Base-by-base conservation (phyloP, 2,797 vertebrate genomes). In the Diglossa cyanea region DNA sequence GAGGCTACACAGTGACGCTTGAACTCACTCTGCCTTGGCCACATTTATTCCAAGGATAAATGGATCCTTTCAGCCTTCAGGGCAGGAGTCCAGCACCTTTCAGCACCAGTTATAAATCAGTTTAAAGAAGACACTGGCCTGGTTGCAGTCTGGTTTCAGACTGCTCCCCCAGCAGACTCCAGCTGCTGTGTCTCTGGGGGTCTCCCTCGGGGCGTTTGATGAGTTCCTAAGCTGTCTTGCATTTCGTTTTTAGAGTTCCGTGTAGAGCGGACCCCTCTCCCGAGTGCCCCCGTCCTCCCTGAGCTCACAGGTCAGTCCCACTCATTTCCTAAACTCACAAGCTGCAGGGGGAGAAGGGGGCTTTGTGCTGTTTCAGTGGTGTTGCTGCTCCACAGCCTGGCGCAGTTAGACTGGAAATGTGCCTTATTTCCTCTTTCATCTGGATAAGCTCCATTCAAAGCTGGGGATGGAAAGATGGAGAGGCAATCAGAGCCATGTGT, bases 211-310 rank as follows among this genome's bases (percentile, higher is more conserved):
- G 88, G 73, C 21, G 1, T 85, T 97, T 90, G 97, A 96, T 94
- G 90, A 97, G 97, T 98, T 98, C 98, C 98, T 98, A 98, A 98
- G 96, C 97, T 98, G 98, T 98, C 98, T 98, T 99, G 97, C 98
- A 98, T 99, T 99, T 99, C 98, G 81, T 99, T 97, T 99, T 99
- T 99, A 99, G 99, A 99, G 98, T 99, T 99, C 99, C 99, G 99
- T 99, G 99, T 99, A 99, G 99, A 99, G 99, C 99, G 99, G 99
- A 99, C 99, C 98, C 99, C 99, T 98, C 99, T 99, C 98, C 99
- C 99, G 99, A 99, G 99, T 98, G 99, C 99, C 99, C 99, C 99
- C 98, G 99, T 99, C 98, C 99, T 99, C 98, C 98, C 99, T 97
- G 99, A 99, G 98, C 99, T 99, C 98, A 99, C 99, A 99, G 99